Conservation (phyloP, 2,888 invertebrate genomes). For the Alviniconcha strummeri region DNA sequence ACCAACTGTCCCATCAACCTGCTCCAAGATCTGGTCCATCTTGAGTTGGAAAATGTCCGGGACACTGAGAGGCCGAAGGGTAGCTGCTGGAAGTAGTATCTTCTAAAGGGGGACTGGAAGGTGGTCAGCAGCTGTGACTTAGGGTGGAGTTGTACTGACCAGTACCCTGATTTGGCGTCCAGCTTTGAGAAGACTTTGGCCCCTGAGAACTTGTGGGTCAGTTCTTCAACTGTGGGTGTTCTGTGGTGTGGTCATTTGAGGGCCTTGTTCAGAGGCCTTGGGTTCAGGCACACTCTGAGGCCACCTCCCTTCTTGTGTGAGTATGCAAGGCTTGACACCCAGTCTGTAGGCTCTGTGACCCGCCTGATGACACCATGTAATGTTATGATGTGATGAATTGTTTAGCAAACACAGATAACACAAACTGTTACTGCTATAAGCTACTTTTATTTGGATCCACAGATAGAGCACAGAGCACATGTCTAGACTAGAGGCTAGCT, state of each 20-base stretch:
- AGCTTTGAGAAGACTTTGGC: slow-evolving; percentile 42
- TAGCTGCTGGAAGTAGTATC: background rate
- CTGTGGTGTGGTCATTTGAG: slow-evolving; percentile 38
- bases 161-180: slow-evolving; percentile 41
- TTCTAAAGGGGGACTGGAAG: background rate
- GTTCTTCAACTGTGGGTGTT: slow-evolving; percentile 26
- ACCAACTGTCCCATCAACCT: slow-evolving; percentile 28
- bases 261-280: slow-evolving; percentile 38
- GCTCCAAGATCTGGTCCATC: slow-evolving; percentile 28
- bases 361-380: too few relatives aligned
- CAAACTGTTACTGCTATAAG: too few relatives aligned
- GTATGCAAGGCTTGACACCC: slow-evolving; percentile 37
- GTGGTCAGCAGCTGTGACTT: background rate
- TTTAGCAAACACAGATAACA: too few relatives aligned
- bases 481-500: too few relatives aligned
- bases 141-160: slow-evolving; percentile 30
- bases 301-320: slow-evolving; percentile 21
- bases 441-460: too few relatives aligned
- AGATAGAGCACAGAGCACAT: too few relatives aligned
- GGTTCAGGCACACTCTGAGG: slow-evolving; percentile 42
- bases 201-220: slow-evolving; percentile 35
- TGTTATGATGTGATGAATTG: too few relatives aligned
- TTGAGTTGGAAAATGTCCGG: slow-evolving; percentile 22
- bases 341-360: too few relatives aligned
- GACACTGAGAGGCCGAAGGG: background rate